Conservation (phyloP, 2,113 vertebrate species). For the Rhizomys pruinosus region DNA sequence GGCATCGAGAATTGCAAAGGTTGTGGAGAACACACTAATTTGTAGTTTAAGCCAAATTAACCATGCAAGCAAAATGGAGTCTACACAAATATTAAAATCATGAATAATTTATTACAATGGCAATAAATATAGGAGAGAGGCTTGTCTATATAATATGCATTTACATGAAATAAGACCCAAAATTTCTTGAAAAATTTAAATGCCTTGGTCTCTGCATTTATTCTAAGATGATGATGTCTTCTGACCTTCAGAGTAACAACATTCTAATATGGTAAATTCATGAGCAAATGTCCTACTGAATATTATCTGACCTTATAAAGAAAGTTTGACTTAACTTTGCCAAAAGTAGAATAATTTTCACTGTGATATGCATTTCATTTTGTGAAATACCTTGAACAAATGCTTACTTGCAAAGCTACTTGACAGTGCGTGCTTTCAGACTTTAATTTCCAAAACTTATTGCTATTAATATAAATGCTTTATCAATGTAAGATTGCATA, state of each 20-base stretch:
- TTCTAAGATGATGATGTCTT: background rate
- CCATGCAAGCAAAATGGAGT: slow-evolving; percentile 13
- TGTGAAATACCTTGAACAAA: slow-evolving; percentile 46
- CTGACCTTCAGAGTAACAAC: slow-evolving; percentile 52
- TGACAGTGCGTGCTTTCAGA: slow-evolving; percentile 34
- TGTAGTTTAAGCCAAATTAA: slow-evolving; percentile 31
- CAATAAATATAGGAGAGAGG: background rate
- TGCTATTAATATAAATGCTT: slow-evolving; percentile 22
- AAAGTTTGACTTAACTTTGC: slow-evolving; percentile 44
- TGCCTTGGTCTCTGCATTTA: background rate
- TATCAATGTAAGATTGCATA: background rate
- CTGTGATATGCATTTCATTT: slow-evolving; percentile 41
- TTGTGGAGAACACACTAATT: background rate
- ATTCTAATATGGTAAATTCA: slow-evolving; percentile 43
- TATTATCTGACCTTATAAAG: slow-evolving; percentile 18
- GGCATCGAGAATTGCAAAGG: background rate
- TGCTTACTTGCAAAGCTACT: slow-evolving; percentile 30
- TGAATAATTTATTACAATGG: slow-evolving; percentile 30
- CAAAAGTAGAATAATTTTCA: slow-evolving; percentile 41
- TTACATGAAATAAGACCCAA: slow-evolving; percentile 9
- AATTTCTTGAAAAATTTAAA: slow-evolving; percentile 34
- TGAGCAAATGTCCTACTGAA: slow-evolving; percentile 2
- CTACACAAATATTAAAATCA: slow-evolving; percentile 2
- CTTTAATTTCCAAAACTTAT: slow-evolving; percentile 51
- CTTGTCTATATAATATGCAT: background rate